Base-by-base conservation (phyloP, 2,888 invertebrate species). In the Byasa hedistus region DNA sequence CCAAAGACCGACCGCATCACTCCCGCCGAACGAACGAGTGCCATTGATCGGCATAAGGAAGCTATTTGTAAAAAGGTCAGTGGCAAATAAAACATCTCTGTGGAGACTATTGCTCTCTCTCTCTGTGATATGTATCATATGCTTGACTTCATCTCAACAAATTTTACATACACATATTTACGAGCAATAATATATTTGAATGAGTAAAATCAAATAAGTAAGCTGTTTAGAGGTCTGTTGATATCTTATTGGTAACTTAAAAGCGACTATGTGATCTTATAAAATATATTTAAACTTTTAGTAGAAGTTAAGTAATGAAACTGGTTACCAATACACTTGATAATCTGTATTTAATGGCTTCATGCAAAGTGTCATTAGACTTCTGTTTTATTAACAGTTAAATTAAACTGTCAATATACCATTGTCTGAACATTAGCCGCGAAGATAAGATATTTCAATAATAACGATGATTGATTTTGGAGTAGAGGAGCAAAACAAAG, bases 391-490 rank as follows among this genome's bases (percentile, higher is more conserved):
- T 72, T 73, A 72, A 77, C 71, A 75, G 73, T 66, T 67, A 64
- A 69, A 66, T 70, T 63, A 63, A 52, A 63, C 68, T 65, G 68
- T 68, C 68, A 57, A 67, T 70, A 66, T 62, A 71, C 72, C 71
- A 73, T 74, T 73, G 68, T 74, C 73, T 55, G 73, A 77, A 82
- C 80, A 82, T 81, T 81, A 72, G 75, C 76, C 70, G 73, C 73
- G 76, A 75, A 73, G 71, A 71, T 73, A 74, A 69, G 69, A 74
- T 76, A 75, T 78, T 69, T 70, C 69, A 70, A 78, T 79, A 81
- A 80, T 80, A 78, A 82, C 73, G 64, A 63, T 71, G 65, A 77
- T 75, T 80, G 77, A 79, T 76, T 73, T 63, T n/a, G n/a, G n/a
- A n/a, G n/a, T n/a, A n/a, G n/a, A n/a, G n/a, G n/a, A n/a, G n/a